Conservation (phyloP, 2,888 invertebrate species). For the Tinea trinotella region DNA sequence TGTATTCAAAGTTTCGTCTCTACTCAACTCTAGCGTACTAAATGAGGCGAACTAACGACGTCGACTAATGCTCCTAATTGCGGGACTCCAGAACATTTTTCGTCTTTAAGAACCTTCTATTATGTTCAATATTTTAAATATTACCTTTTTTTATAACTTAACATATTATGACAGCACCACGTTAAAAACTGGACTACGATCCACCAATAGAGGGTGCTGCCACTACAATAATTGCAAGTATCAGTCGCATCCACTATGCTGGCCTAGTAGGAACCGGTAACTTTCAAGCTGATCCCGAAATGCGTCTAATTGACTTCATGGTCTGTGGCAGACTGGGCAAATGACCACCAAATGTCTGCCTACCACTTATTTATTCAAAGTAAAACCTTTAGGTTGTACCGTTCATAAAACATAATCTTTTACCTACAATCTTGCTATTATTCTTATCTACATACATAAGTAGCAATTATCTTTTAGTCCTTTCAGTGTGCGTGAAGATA, state of each 20-base stretch:
- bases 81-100: conserved; percentile 7
- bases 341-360: too few relatives aligned
- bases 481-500: background rate
- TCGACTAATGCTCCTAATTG: conserved; percentile 18
- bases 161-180: too few relatives aligned
- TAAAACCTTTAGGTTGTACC: background rate
- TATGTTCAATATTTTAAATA: background rate
- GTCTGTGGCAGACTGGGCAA: too few relatives aligned
- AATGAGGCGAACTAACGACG: conserved; percentile 16
- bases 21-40: conserved; percentile 2
- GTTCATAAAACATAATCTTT: background rate
- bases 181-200: too few relatives aligned
- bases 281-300: too few relatives aligned
- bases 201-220: too few relatives aligned
- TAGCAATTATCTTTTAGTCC: conserved; percentile 1
- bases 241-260: too few relatives aligned
- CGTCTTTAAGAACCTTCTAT: background rate
- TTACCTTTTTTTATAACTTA: background rate
- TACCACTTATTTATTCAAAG: too few relatives aligned
- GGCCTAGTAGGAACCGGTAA: too few relatives aligned
- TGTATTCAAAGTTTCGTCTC: background rate
- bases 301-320: too few relatives aligned
- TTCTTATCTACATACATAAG: conserved; percentile 15
- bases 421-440: background rate
- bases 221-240: too few relatives aligned